Percentiles rank a stretch among this genome's conserved stretches.
Conservation (phyloP, 92 coral and sea anemone genomes). For the Phymanthus crucifer region DNA sequence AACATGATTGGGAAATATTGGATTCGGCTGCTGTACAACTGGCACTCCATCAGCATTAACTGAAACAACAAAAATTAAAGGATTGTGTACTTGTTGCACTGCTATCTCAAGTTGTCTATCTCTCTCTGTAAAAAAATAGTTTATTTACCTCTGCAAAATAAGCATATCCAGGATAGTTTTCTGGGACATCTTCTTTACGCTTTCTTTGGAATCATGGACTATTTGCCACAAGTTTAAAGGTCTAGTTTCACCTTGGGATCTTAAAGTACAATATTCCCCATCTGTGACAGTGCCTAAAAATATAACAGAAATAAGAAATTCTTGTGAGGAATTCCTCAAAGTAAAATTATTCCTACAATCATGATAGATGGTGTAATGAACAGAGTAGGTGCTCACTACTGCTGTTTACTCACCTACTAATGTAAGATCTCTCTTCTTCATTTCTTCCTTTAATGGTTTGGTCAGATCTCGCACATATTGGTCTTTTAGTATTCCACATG, state of each 20-base stretch:
- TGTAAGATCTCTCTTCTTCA: slow-evolving; percentile 16
- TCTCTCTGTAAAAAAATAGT: neutral
- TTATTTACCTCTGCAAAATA: slow-evolving; percentile 20
- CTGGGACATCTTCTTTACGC: slow-evolving; percentile 25
- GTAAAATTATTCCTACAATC: neutral
- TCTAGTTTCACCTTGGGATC: slow-evolving; percentile 40
- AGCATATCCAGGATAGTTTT: slow-evolving; percentile 34
- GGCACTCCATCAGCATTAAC: too few species aligned
- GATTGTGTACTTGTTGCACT: neutral
- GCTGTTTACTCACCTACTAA: slow-evolving; percentile 17
- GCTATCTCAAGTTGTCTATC: too few species aligned
- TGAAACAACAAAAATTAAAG: neutral
- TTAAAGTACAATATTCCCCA: slow-evolving; percentile 33
- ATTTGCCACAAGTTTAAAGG: slow-evolving; percentile 39
- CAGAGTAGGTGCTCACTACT: neutral
- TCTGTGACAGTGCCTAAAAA: slow-evolving; percentile 25
- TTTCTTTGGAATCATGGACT: slow-evolving; percentile 34
- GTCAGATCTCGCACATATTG: slow-evolving; percentile 27
- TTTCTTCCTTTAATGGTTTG: slow-evolving; percentile 19
- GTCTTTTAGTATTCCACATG: slow-evolving; percentile 19
- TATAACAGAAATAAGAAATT: neutral
- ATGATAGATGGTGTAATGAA: neutral
- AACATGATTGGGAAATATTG: neutral
- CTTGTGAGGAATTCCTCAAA: neutral
- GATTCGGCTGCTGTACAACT: too few species aligned